phyloP scores from a whole-genome alignment of 2,797 vertebrate species.

The Oceanodroma leucorhoa region DNA sequence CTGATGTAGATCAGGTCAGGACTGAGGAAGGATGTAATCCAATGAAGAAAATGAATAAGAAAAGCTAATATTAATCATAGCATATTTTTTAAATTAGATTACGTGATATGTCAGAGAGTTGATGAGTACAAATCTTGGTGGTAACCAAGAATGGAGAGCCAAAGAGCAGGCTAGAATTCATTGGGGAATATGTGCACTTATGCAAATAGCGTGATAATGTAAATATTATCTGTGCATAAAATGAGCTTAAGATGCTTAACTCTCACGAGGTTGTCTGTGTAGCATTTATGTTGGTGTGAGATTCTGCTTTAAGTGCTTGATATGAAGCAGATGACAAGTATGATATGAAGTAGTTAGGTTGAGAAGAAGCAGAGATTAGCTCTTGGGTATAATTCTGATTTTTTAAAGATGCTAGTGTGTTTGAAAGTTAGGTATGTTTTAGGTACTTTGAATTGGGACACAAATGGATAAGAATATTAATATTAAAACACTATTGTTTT shows the following conservation, averaged over 20 bases:
- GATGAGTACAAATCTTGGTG: neutral
- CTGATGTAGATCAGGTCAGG: neutral
- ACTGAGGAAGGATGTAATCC: neutral
- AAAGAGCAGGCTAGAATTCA: neutral
- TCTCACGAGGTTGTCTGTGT: neutral
- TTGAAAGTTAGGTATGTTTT: neutral
- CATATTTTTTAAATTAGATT: neutral
- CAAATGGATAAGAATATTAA: neutral
- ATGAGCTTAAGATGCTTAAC: neutral
- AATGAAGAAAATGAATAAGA: neutral
- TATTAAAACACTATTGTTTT: neutral
- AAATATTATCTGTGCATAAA: neutral
- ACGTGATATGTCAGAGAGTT: neutral
- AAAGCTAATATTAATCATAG: neutral
- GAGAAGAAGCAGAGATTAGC: neutral
- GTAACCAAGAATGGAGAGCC: neutral
- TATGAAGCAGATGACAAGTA: accelerated
- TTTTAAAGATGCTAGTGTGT: neutral
- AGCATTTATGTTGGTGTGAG: neutral
- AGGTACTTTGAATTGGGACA: neutral
- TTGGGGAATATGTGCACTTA: neutral
- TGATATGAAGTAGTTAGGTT: neutral
- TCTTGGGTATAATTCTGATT: neutral
- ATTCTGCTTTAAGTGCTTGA: neutral
- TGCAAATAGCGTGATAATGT: accelerated